Percentiles rank a stretch among this genome's conserved stretches.
Evolutionary conservation across 2,888 invertebrate genomes (phyloP).

Genomic region (Creontiades dilutus): DNA sequence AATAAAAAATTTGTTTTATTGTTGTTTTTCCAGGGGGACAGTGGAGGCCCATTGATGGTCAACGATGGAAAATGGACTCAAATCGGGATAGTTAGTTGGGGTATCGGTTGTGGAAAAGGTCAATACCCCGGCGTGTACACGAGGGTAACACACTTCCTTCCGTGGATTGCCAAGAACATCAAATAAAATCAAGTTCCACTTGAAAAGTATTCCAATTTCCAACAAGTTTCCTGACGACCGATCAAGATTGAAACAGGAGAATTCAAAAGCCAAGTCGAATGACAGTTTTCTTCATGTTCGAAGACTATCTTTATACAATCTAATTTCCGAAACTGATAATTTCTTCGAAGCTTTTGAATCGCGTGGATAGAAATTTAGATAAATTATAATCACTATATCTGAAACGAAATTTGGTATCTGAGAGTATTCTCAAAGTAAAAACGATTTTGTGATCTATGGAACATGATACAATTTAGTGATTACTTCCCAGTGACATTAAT

Average conservation of each 20-base stretch:
- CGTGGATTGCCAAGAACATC: slow-evolving; percentile 92
- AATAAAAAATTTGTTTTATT: background rate
- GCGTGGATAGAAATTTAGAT: background rate
- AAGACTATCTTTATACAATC: background rate
- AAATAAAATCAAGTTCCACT: slow-evolving; percentile 79
- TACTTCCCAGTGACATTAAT: slow-evolving; percentile 16
- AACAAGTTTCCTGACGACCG: background rate
- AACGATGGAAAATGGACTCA: slow-evolving; percentile 89
- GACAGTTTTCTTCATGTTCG: background rate
- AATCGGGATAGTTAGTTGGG: slow-evolving; percentile 94
- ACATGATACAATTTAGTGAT: slow-evolving; percentile 28
- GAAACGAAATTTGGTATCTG: background rate
- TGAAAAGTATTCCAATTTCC: background rate
- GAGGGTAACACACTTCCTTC: slow-evolving; percentile 88
- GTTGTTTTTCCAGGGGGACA: slow-evolving; percentile 86
- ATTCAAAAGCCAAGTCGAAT: background rate
- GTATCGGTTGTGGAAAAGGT: slow-evolving; percentile 94
- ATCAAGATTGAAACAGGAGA: background rate
- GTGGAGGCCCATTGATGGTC: slow-evolving; percentile 92
- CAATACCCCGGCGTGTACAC: slow-evolving; percentile 95
- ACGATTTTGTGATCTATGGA: slow-evolving; percentile 17
- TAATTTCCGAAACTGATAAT: background rate
- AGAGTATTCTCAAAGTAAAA: background rate
- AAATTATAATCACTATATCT: background rate
- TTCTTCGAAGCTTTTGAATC: background rate